Percentiles rank a stretch among this genome's conserved stretches.
phyloP scores from a whole-genome alignment of 2,888 invertebrate genomes.

The Cantharis flavilabris region DNA sequence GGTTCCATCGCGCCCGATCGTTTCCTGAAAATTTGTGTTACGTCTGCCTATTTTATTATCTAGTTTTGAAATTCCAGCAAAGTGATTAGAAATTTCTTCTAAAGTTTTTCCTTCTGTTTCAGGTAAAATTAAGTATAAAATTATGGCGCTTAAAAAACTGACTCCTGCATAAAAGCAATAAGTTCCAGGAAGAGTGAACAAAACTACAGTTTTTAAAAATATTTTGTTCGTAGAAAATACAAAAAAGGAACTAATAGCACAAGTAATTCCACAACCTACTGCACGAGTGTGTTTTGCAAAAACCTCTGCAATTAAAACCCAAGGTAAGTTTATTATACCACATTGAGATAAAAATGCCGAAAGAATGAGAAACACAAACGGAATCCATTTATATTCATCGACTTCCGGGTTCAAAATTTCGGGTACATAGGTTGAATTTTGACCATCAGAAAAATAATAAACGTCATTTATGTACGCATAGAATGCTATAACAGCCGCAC shows the following conservation, averaged over 20 bases:
- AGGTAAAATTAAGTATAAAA: constrained; percentile 72
- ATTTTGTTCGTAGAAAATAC: constrained; percentile 76
- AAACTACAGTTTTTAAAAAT: constrained; percentile 66
- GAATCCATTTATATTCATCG: constrained; percentile 62
- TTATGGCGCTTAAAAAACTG: constrained; percentile 64
- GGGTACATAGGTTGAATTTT: background rate
- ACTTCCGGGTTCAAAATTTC: background rate
- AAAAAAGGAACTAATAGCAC: constrained; percentile 75
- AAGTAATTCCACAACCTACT: constrained; percentile 72
- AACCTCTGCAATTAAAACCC: constrained; percentile 81
- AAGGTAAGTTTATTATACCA: constrained; percentile 73
- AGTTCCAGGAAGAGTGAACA: constrained; percentile 69
- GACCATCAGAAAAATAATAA: background rate
- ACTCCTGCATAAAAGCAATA: constrained; percentile 72
- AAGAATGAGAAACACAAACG: constrained; percentile 66
- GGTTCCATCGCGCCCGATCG: background rate
- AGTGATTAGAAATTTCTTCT: constrained; percentile 72
- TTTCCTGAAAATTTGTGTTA: background rate
- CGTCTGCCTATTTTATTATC: constrained; percentile 52
- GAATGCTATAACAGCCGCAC: constrained; percentile 65
- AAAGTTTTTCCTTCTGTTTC: constrained; percentile 82
- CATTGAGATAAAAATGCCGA: constrained; percentile 72
- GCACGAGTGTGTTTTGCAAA: constrained; percentile 71
- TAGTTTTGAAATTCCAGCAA: constrained; percentile 62
- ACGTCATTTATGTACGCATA: constrained; percentile 56